phyloP scores from a whole-genome alignment of 2,888 invertebrate genomes.

The Agrotis segetum region DNA sequence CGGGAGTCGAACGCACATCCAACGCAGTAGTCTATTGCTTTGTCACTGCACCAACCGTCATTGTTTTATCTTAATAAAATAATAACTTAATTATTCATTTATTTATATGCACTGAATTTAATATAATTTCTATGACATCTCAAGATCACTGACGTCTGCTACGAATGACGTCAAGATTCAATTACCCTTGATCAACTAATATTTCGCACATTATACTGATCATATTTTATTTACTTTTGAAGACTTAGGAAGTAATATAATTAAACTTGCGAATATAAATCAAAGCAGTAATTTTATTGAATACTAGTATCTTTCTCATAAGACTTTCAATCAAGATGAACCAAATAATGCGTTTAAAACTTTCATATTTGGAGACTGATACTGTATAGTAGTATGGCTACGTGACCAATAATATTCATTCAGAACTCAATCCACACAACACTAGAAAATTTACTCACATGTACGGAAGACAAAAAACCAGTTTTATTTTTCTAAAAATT shows the following conservation, averaged over 20 bases:
- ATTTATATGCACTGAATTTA: conserved; percentile 6
- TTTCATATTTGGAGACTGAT: conserved; percentile 22
- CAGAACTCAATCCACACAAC: conserved; percentile 6
- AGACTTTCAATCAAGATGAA: not conserved
- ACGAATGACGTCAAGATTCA: conserved; percentile 35
- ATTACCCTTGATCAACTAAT: conserved; percentile 36
- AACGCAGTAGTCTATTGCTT: too few relatives aligned
- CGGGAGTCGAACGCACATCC: too few relatives aligned
- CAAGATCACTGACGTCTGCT: conserved; percentile 29
- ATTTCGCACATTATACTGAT: not conserved
- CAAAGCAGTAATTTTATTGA: not conserved
- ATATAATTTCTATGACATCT: conserved; percentile 6
- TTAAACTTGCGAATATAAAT: not conserved
- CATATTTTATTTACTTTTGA: conserved; percentile 1
- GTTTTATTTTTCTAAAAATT: conserved; percentile 61
- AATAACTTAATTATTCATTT: not conserved
- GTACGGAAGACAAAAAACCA: conserved; percentile 58
- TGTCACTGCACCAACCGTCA: not conserved
- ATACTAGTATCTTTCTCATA: not conserved
- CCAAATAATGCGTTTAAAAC: conserved; percentile 2
- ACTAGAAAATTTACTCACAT: conserved; percentile 26
- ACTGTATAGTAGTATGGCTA: not conserved
- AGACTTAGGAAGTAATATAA: not conserved
- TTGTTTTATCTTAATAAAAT: not conserved
- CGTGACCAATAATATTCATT: conserved; percentile 36